phyloP scores from a whole-genome alignment of 2,888 invertebrate genomes.

The Heliothis peltigera region DNA sequence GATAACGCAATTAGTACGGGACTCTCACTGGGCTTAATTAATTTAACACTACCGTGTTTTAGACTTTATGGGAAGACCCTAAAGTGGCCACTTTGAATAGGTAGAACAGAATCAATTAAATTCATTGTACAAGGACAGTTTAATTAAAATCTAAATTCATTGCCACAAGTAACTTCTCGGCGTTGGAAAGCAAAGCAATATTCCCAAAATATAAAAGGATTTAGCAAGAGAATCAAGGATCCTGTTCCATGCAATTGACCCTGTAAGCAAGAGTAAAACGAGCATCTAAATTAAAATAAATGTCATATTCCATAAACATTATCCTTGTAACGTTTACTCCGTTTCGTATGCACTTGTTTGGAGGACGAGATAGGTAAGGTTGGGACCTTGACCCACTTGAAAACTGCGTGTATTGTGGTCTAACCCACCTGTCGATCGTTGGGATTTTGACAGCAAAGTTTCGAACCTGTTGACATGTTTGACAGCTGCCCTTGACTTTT shows the following conservation, averaged over 20 bases:
- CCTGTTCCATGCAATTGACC: constrained; percentile 3
- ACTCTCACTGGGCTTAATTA: not conserved
- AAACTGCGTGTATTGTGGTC: constrained; percentile 10
- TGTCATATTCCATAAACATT: constrained; percentile 21
- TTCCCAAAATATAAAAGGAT: not conserved
- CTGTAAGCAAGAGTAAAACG: constrained; percentile 11
- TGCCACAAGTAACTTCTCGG: not conserved
- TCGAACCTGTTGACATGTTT: not conserved
- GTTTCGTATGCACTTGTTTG: constrained; percentile 13
- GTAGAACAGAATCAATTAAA: not conserved
- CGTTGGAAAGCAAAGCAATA: not conserved
- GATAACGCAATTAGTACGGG: not conserved
- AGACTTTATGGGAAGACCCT: not conserved
- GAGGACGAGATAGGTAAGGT: constrained; percentile 23
- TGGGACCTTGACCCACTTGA: constrained; percentile 25
- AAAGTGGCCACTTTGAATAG: not conserved
- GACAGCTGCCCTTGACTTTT: not conserved
- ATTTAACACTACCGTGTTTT: not conserved
- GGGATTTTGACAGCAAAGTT: constrained; percentile 16
- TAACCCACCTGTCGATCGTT: constrained; percentile 18
- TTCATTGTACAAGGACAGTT: not conserved
- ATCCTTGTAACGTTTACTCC: constrained; percentile 28
- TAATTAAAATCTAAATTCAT: too few species aligned
- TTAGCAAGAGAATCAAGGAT: not conserved
- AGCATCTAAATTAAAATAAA: constrained; percentile 32